Conservation (phyloP, 2,797 vertebrate species). For the Pogonophryne albipinna region DNA sequence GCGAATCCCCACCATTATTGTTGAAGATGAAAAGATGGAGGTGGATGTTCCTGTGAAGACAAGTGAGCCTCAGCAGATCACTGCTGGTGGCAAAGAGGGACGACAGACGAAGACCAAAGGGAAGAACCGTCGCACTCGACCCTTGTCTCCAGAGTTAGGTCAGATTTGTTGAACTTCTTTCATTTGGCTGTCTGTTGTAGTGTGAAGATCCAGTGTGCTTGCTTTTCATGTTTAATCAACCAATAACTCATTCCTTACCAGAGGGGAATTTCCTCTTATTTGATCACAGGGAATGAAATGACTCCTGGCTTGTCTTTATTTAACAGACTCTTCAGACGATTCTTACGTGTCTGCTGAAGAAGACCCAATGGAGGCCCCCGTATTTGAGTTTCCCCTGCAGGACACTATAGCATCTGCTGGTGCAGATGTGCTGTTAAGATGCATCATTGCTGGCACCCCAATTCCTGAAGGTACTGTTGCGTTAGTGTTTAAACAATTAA, state of each 20-base stretch:
- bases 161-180: conserved; percentile 34
- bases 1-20: conserved; percentile 83
- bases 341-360: conserved; percentile 97
- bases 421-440: conserved; percentile 91
- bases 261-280: conserved; percentile 3
- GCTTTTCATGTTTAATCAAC: conserved; percentile 19
- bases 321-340: conserved; percentile 95
- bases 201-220: conserved; percentile 16
- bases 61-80: conserved; percentile 59
- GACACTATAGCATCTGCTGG: conserved; percentile 87
- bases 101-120: conserved; percentile 87
- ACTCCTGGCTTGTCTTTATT: conserved; percentile 42
- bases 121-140: conserved; percentile 90
- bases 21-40: conserved; percentile 84
- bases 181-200: conserved; percentile 11
- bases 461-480: conserved; percentile 88
- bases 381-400: conserved; percentile 94
- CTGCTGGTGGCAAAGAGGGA: conserved; percentile 64
- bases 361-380: conserved; percentile 93
- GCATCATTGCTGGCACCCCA: conserved; percentile 93
- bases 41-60: conserved; percentile 53
- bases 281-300: neutral
- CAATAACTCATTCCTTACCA: neutral
- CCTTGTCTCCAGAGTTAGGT: conserved; percentile 95
- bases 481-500: neutral